Base-by-base conservation (phyloP, 2,113 vertebrate genomes). In the Alligator sinensis region DNA sequence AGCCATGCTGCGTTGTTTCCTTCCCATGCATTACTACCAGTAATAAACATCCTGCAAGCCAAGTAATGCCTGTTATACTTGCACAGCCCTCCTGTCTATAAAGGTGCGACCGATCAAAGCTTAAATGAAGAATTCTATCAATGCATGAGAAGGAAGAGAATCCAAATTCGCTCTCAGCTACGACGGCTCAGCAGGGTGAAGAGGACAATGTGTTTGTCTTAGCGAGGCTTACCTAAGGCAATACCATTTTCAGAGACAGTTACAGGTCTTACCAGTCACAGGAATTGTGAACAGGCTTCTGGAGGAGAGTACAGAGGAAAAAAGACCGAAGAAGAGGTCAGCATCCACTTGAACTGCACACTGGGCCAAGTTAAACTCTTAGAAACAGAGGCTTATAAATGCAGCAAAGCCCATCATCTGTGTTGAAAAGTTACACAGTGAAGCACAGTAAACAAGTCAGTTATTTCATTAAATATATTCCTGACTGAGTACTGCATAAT, bases 391-490 rank as follows among this genome's bases (percentile, higher is more conserved):
- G 34, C 75, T 87, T 61, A 18, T 58, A 76, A 89, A 63, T n/a
- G 84, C 24, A 82, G 72, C 54, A 82, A 91, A 3, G 11, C 0
- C 0, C 47, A 24, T 89, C 77, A 95, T 88, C 55, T 93, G 55
- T 86, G 82, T 30, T 55, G 57, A 47, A 75, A 27, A 92, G 76
- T 94, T 96, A 90, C 72, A 93, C 84, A 96, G 86, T 21, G 27
- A 95, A 30, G 64, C 34, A 54, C n/a, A 78, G 66, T 58, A 93
- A 90, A 88, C 80, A 81, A 96, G 68, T 85, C 86, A 87, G 62
- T 93, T 94, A 86, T 82, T 95, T 95, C 57, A 85, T 90, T 91
- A 89, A 95, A 92, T 38, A 80, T 94, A 92, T 85, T 95, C 34
- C 91, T 60, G 66, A 80, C 24, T 87, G 22, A 93, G 28, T 77